Percentiles rank a stretch among this genome's conserved stretches.
These are phyloP conservation scores for Scaptomyza tumidula DNA, from an alignment of 2,888 invertebrate species.

Conservation along the genomic window DNA sequence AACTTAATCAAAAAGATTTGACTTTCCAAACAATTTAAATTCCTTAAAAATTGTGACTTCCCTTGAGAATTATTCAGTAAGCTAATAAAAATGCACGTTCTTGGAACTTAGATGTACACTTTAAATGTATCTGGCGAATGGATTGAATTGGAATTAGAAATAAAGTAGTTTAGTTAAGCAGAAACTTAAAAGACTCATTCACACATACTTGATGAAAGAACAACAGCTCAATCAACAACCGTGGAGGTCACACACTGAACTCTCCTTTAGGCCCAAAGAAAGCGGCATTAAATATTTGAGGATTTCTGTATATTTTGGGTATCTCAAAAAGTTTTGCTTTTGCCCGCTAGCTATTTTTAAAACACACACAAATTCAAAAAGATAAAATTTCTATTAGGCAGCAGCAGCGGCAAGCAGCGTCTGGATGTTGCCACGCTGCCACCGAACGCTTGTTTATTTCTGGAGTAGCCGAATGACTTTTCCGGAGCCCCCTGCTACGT, in stretches of 20 bases:
- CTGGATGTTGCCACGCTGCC: slow-evolving; percentile 53
- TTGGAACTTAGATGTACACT: neutral
- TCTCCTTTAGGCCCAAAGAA: slow-evolving; percentile 18
- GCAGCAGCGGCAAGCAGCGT: slow-evolving; percentile 25
- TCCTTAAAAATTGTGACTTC: too few relatives aligned
- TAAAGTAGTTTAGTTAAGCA: neutral
- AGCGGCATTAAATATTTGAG: slow-evolving; percentile 12
- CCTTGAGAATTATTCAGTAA: neutral
- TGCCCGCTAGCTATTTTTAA: slow-evolving; percentile 61
- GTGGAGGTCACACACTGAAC: slow-evolving; percentile 6
- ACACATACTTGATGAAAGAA: slow-evolving; percentile 9
- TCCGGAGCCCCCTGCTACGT: slow-evolving; percentile 67
- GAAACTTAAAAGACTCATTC: slow-evolving; percentile 6
- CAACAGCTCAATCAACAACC: slow-evolving; percentile 37
- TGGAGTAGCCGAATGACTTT: slow-evolving; percentile 77
- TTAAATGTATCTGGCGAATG: neutral
- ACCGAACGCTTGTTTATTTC: slow-evolving; percentile 66
- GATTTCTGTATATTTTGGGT: slow-evolving; percentile 13
- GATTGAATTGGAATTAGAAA: neutral
- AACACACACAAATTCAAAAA: slow-evolving; percentile 48
- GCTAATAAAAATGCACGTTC: neutral
- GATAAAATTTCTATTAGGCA: slow-evolving; percentile 56
- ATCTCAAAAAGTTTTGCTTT: neutral
- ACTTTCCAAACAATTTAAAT: too few relatives aligned
- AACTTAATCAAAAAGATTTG: too few relatives aligned